A percentile compares a stretch with the other conserved stretches of the same genome.
Evolutionary conservation across 2,113 vertebrate species (phyloP).

Genomic region (Climacteris rufus): DNA sequence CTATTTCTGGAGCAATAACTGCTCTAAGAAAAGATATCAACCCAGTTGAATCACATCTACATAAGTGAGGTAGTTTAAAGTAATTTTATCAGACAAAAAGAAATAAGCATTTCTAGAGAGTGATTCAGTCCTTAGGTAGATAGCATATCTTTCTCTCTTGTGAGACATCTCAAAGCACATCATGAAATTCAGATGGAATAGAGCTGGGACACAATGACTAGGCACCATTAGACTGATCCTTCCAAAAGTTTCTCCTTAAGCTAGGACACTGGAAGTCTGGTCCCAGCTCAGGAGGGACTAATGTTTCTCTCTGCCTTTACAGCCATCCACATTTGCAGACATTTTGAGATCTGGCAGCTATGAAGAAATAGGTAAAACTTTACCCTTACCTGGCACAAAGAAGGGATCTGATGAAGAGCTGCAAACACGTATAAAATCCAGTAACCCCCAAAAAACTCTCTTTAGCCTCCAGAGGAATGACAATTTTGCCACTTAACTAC

Average conservation of each 20-base stretch:
- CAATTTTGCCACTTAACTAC: not conserved
- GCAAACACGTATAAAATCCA: not conserved
- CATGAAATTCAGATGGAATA: not conserved
- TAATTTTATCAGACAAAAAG: not conserved
- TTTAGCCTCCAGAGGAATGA: not conserved
- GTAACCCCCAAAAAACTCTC: fast-evolving
- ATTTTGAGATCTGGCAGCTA: not conserved
- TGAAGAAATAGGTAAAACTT: not conserved
- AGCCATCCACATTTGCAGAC: not conserved
- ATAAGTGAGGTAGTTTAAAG: not conserved
- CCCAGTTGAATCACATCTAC: not conserved
- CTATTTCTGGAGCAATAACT: not conserved
- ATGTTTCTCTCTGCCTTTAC: not conserved
- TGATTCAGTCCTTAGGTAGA: not conserved
- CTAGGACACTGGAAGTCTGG: not conserved
- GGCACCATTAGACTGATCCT: not conserved
- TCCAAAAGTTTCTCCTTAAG: not conserved
- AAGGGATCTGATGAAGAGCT: not conserved
- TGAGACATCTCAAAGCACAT: not conserved
- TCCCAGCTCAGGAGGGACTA: not conserved
- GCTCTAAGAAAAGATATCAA: not conserved
- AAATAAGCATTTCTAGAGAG: not conserved
- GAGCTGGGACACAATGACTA: not conserved
- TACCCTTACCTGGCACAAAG: not conserved
- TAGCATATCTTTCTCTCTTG: not conserved